Base-by-base conservation (phyloP, 2,797 vertebrate species). In the Cryptoblepharus egeriae region DNA sequence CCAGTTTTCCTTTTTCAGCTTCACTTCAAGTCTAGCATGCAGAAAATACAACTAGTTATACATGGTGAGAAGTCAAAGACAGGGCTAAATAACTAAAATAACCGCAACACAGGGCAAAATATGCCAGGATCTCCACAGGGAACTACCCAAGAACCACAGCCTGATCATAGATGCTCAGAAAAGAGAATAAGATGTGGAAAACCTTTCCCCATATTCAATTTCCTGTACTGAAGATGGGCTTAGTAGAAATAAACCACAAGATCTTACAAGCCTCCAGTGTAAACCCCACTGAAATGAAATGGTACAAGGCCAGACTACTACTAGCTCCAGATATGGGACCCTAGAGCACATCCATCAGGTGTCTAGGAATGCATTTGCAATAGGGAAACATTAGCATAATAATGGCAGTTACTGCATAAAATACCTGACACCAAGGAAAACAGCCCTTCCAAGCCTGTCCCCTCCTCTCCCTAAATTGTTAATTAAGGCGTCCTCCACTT, bases 1-100 rank as follows among this genome's bases (percentile, higher is more conserved):
- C 98, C 98, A 99, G 86, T 95, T 98, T 94, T 99, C 99, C 94
- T 99, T 99, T 89, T 99, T 99, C 93, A 99, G 91, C 93, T 99
- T 99, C 94, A 99, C 86, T 91, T 99, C 98, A 95, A 99, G 96
- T 94, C 99, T 99, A 92, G 39, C 8, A 1, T 0, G 2, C 45
- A 60, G 18, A 49, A 80, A 15, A 61, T 32, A 32, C 0, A 0
- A 77, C 84, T 42, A 83, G 70, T 64, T 22, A 71, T 15, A 52
- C 49, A 52, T 16, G 49, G 49, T 18, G 49, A 52, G 49, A 52
- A 52, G 49, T 52, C 49, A 16, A 52, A 52, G 49, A 52, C 15
- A 52, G 49, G 49, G 15, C 49, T 16, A 28, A 0, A 24, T 71
- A n/a, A 60, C n/a, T 1, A 1, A 8, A 58, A 60, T 77, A 49